Percentiles rank a stretch among this genome's conserved stretches.
Evolutionary conservation across 1,140 invertebrate genomes (phyloP).

Genomic region (Mylabris phalerata): DNA sequence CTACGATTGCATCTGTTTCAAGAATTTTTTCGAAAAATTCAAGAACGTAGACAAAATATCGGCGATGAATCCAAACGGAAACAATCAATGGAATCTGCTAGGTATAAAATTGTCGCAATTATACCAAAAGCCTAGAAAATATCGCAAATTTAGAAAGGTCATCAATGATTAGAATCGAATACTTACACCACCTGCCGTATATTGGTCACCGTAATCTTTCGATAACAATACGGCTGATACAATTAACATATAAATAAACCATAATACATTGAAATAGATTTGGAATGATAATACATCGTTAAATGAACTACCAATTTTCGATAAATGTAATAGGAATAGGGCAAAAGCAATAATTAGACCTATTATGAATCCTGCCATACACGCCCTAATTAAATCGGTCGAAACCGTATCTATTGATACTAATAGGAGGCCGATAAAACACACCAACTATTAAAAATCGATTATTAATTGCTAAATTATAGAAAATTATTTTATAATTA

Average conservation of each 20-base stretch:
- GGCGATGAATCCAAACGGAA: conserved; percentile 9
- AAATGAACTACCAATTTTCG: conserved; percentile 14
- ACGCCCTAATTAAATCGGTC: conserved; percentile 9
- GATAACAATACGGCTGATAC: conserved; percentile 13
- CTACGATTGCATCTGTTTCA: background rate
- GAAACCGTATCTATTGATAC: conserved; percentile 2
- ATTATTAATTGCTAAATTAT: background rate
- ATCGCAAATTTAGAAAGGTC: background rate
- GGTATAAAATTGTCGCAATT: conserved; percentile 14
- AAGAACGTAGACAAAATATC: conserved; percentile 9
- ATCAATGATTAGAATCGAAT: background rate
- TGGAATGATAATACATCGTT: conserved; percentile 14
- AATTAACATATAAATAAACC: conserved; percentile 21
- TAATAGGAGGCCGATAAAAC: conserved; percentile 15
- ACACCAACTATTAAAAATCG: conserved; percentile 13
- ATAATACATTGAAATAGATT: conserved; percentile 1
- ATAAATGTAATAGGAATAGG: conserved; percentile 13
- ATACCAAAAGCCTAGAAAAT: conserved; percentile 20
- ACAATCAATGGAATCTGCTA: conserved; percentile 12
- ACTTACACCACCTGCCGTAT: conserved; percentile 23
- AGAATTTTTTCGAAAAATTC: background rate
- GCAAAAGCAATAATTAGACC: conserved; percentile 17
- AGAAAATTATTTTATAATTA: conserved; percentile 10
- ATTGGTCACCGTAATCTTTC: background rate
- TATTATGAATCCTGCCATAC: conserved; percentile 15